Evolutionary conservation across 2,888 invertebrate species (phyloP).

Genomic region (Xylota sylvarum): DNA sequence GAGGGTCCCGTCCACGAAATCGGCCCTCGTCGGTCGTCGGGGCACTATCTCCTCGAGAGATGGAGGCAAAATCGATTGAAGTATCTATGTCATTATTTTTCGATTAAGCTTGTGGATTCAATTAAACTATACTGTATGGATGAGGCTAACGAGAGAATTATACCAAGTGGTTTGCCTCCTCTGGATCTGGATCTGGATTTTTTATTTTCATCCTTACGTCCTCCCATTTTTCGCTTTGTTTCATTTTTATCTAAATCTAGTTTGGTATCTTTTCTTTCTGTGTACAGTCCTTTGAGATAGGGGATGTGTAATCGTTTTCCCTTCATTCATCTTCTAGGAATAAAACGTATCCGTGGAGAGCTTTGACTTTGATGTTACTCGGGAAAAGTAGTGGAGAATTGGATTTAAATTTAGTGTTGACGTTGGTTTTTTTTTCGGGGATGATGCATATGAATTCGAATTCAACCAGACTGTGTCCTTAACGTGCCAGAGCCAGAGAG

Average conservation of each 20-base stretch:
- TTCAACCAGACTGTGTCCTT: constrained; percentile 40
- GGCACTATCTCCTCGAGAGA: neutral
- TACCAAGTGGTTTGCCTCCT: constrained; percentile 42
- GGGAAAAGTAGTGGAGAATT: constrained; percentile 47
- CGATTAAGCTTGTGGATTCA: constrained; percentile 67
- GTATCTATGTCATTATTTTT: constrained; percentile 64
- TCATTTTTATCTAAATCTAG: constrained; percentile 19
- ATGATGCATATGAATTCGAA: constrained; percentile 15
- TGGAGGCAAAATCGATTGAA: constrained; percentile 46
- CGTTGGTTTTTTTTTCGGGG: neutral
- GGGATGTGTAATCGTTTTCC: neutral
- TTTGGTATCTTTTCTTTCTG: neutral
- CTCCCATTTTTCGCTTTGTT: constrained; percentile 9
- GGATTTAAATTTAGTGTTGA: constrained; percentile 50
- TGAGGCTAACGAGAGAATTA: constrained; percentile 64
- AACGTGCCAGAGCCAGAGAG: constrained; percentile 9
- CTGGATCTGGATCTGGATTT: neutral
- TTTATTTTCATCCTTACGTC: neutral
- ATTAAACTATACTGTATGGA: constrained; percentile 63
- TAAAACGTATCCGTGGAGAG: neutral
- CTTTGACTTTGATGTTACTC: constrained; percentile 35
- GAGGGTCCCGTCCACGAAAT: neutral
- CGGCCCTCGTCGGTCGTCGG: no score
- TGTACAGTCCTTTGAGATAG: neutral
- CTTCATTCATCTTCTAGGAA: neutral